Conservation (phyloP, 2,797 vertebrate genomes). For the Sphaeramia orbicularis region DNA sequence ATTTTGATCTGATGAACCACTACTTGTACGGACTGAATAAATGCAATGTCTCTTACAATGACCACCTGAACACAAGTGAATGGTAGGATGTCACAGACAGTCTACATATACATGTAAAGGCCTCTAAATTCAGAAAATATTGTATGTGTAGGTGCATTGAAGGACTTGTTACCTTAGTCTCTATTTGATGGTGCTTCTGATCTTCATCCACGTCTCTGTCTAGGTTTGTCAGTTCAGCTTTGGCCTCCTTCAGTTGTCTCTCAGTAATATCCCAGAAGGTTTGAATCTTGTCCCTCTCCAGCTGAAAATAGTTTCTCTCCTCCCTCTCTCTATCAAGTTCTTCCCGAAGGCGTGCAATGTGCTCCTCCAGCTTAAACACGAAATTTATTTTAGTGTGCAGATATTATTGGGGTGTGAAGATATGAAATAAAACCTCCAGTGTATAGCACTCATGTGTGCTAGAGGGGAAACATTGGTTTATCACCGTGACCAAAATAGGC, state of each 20-base stretch:
- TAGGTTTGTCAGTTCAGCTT: slow-evolving; percentile 85
- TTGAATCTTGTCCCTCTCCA: slow-evolving; percentile 90
- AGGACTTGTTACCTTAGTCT: slow-evolving; percentile 88
- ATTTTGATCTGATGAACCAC: neutral
- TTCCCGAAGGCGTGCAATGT: slow-evolving; percentile 83
- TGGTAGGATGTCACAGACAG: too few relatives aligned
- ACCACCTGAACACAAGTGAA: too few relatives aligned
- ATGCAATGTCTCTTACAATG: neutral
- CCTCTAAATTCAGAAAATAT: too few relatives aligned
- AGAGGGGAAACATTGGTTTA: too few relatives aligned
- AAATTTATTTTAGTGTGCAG: neutral
- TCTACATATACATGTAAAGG: too few relatives aligned
- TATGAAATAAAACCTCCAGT: too few relatives aligned
- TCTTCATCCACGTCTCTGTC: slow-evolving; percentile 91
- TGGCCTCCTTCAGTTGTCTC: slow-evolving; percentile 87
- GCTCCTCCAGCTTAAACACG: slow-evolving; percentile 86
- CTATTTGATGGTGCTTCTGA: slow-evolving; percentile 89
- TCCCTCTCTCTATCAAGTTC: slow-evolving; percentile 91
- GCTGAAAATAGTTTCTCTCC: slow-evolving; percentile 93
- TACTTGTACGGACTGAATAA: too few relatives aligned
- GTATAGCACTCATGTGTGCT: too few relatives aligned
- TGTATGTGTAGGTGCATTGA: too few relatives aligned
- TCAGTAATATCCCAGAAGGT: slow-evolving; percentile 88
- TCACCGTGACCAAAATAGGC: too few relatives aligned
- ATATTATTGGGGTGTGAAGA: neutral